Percentiles rank a stretch among this genome's conserved stretches.
These are phyloP conservation scores for Orchesella flavescens DNA, from an alignment of 2,888 invertebrate genomes.

Conservation along the genomic window DNA sequence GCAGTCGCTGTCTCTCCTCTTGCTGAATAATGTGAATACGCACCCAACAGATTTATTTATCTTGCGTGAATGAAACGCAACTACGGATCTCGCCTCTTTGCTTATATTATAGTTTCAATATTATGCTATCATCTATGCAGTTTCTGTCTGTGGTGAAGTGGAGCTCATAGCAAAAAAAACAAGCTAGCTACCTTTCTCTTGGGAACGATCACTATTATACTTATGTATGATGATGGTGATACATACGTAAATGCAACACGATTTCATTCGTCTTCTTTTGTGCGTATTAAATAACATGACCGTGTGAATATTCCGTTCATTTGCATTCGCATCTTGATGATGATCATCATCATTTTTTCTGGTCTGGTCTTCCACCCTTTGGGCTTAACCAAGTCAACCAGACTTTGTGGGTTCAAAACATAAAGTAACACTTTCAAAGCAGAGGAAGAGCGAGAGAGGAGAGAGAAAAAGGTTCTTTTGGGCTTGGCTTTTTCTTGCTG, in stretches of 20 bases:
- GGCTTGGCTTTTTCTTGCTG: slow-evolving; percentile 43
- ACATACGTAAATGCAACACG: slow-evolving; percentile 23
- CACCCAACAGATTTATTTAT: slow-evolving; percentile 53
- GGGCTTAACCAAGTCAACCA: slow-evolving; percentile 46
- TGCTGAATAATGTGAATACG: neutral
- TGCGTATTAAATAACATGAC: slow-evolving; percentile 49
- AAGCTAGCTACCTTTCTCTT: slow-evolving; percentile 44
- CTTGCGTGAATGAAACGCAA: slow-evolving; percentile 37
- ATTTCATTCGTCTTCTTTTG: neutral
- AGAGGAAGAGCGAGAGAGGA: neutral
- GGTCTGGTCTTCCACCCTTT: slow-evolving; percentile 8
- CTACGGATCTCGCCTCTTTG: neutral
- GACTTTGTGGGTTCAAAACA: slow-evolving; percentile 54
- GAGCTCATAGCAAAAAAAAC: slow-evolving; percentile 11
- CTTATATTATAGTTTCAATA: too few relatives aligned
- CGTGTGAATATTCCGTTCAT: slow-evolving; percentile 57
- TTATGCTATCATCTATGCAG: too few relatives aligned
- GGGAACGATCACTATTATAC: slow-evolving; percentile 19
- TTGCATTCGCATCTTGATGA: slow-evolving; percentile 48
- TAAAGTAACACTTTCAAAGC: neutral
- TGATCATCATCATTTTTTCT: slow-evolving; percentile 29
- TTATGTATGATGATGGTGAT: neutral
- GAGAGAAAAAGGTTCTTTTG: slow-evolving; percentile 13
- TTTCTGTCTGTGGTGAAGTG: too few relatives aligned
- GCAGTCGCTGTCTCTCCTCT: slow-evolving; percentile 12